Evolutionary conservation across 2,888 invertebrate species (phyloP), one percentile per base, ranked within the genome.

Genomic region (Mythimna pallens): DNA sequence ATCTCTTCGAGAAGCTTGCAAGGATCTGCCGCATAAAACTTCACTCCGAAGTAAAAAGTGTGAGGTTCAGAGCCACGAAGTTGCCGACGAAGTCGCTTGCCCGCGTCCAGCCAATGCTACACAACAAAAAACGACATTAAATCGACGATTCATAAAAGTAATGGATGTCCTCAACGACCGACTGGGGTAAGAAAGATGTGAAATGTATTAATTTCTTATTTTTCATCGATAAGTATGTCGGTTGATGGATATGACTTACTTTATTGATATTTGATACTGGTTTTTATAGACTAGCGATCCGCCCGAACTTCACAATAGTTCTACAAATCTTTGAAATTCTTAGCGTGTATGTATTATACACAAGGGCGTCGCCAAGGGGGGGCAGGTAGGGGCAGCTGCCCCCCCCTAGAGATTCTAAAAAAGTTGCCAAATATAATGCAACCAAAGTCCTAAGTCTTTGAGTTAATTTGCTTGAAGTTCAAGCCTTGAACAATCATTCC

Each of bases 21-120:
- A 1, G 99, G 99, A 96, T 99, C 99, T 1, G 99, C 99, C 4
- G 99, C 99, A 95, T 99, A 99, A 95, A 99, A 99, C 95, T 99
- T 99, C 81, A 99, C 99, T 74, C 99, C 99, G 92, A 99, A 99
- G 95, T 99, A 99, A 88, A 99, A 97, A 73, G 98, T 99, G 94
- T 98, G 98, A 50, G 98, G 97, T 89, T 97, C 97, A 65, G 97
- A 96, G 36, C 97, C 97, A 94, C 98, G 98, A 79, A 99, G 97
- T 94, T 99, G 99, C 82, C 98, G 98, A 87, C 98, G 97, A 78
- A 99, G 97, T 85, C 98, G 97, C 94, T 99, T 99, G 80, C 98
- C 97, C 17, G 98, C 98, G 93, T 99, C 99, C 93, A 99, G 96
- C 99, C 99, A 99, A 95, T 99, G 99, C 98, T 99, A 95, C 47